Evolutionary conservation across 2,888 invertebrate genomes (phyloP).

Genomic region (Tanaodytes sp.): DNA sequence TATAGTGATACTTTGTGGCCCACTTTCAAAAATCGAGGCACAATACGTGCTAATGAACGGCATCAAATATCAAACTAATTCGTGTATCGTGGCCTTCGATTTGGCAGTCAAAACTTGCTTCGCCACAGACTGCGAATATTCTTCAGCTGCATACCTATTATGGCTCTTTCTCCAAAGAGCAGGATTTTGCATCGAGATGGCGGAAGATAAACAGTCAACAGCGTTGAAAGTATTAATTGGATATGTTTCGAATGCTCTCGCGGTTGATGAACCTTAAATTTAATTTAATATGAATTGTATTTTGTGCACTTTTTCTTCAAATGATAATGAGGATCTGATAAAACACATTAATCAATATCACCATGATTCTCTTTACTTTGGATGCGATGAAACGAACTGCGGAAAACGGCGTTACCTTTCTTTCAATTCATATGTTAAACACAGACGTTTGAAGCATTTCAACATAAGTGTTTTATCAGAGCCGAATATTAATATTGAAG

Average conservation of each 20-base stretch:
- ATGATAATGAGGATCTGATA: slow-evolving; percentile 4
- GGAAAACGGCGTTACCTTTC: not conserved
- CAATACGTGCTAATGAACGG: not conserved
- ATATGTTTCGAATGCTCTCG: slow-evolving; percentile 7
- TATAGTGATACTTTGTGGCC: not conserved
- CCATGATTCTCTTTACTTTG: slow-evolving; percentile 2
- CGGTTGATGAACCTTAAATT: not conserved
- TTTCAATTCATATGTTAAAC: slow-evolving; percentile 5
- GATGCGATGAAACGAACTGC: not conserved
- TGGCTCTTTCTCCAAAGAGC: slow-evolving; percentile 7
- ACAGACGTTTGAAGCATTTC: slow-evolving; percentile 5
- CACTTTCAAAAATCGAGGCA: not conserved
- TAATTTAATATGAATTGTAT: slow-evolving; percentile 3
- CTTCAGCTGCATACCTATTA: not conserved
- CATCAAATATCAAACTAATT: not conserved
- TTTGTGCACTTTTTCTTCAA: not conserved
- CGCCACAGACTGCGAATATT: not conserved
- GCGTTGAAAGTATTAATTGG: slow-evolving; percentile 8
- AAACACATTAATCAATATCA: slow-evolving; percentile 1
- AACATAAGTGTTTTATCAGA: not conserved
- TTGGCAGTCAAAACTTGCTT: not conserved
- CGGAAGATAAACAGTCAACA: slow-evolving; percentile 6
- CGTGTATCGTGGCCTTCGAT: slow-evolving; percentile 1
- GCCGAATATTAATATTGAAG: too few species aligned
- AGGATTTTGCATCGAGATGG: not conserved